Percentiles rank a stretch among this genome's conserved stretches.
These are phyloP conservation scores for Euthynnus affinis DNA, from an alignment of 2,797 vertebrate species.

Conservation along the genomic window DNA sequence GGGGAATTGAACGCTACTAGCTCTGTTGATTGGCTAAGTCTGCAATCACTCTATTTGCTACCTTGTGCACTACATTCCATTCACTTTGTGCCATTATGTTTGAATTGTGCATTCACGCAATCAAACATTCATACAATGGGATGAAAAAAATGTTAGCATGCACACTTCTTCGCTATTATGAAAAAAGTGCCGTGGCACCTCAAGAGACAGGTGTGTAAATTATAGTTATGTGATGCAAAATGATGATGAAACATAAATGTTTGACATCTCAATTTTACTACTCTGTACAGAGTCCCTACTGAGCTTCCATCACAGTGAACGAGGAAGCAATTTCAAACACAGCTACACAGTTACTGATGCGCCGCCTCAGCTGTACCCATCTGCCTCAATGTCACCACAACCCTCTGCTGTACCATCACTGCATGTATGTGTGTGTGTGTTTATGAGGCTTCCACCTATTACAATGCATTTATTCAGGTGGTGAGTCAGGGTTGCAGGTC, in stretches of 20 bases:
- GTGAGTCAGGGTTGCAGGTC: slow-evolving; percentile 46
- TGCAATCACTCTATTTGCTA: slow-evolving; percentile 9
- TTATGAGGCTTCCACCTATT: not conserved
- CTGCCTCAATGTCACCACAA: slow-evolving; percentile 19
- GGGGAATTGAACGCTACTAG: slow-evolving; percentile 13
- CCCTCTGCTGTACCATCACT: not conserved
- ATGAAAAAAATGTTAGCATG: not conserved
- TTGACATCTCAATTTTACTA: not conserved
- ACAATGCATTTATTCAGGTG: slow-evolving; percentile 51
- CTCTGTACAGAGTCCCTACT: too few species aligned
- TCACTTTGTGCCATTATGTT: slow-evolving; percentile 11
- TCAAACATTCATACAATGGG: not conserved
- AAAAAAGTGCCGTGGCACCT: not conserved
- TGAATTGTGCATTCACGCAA: not conserved
- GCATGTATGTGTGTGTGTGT: not conserved
- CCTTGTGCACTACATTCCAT: not conserved
- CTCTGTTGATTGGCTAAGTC: slow-evolving; percentile 23
- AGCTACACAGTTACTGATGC: not conserved
- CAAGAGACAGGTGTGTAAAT: slow-evolving; percentile 6
- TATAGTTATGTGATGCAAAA: not conserved
- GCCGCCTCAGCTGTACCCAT: not conserved
- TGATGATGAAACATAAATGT: not conserved
- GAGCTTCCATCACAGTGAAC: slow-evolving; percentile 2
- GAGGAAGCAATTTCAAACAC: slow-evolving; percentile 15
- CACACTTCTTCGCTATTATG: not conserved